Evolutionary conservation across 2,888 invertebrate genomes (phyloP).

Genomic region (Coremacera marginata): DNA sequence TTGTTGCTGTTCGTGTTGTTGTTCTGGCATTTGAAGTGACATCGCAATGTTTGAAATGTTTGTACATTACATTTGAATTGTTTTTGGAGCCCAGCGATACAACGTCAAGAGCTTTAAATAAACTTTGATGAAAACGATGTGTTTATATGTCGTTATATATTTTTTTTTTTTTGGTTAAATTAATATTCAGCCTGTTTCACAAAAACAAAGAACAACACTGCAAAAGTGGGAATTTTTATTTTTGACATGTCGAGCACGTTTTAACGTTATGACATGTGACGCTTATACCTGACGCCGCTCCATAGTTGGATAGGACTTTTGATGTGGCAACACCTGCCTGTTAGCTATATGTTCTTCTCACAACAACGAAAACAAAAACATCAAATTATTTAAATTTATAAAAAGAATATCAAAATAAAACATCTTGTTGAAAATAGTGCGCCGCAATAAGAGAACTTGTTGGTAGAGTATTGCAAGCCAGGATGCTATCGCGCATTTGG

Average conservation of each 20-base stretch:
- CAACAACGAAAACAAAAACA: not conserved
- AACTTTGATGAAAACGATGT: not conserved
- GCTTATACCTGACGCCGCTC: not conserved
- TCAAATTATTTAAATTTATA: not conserved
- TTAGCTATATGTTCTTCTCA: not conserved
- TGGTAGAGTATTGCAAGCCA: not conserved
- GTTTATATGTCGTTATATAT: not conserved
- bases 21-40: conserved; percentile 26
- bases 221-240: not conserved
- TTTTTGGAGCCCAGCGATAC: not conserved
- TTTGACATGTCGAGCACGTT: conserved; percentile 60
- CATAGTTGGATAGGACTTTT: not conserved
- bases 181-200: conserved; percentile 3
- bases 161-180: conserved; percentile 4
- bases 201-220: not conserved
- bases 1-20: conserved; percentile 23
- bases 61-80: conserved; percentile 19
- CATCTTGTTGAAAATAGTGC: not conserved
- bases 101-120: not conserved
- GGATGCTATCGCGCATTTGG: not conserved
- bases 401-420: not conserved
- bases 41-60: conserved; percentile 21
- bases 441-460: not conserved
- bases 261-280: conserved; percentile 63
- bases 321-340: conserved; percentile 31